phyloP scores from a whole-genome alignment of 1,140 invertebrate genomes.

The Adelges cooleyi region DNA sequence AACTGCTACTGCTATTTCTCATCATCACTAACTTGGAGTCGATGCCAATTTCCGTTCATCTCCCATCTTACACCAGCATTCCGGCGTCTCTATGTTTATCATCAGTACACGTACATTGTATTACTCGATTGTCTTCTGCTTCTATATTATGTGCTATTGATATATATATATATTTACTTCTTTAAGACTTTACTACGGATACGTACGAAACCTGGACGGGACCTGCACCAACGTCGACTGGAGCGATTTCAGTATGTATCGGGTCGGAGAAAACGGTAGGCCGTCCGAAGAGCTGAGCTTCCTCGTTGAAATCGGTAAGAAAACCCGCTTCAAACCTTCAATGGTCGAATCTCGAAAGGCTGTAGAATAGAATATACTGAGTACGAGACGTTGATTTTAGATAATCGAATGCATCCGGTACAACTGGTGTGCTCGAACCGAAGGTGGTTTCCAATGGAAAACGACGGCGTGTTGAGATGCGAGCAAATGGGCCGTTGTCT shows the following conservation, averaged over 20 bases:
- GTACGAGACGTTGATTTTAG: too few relatives aligned
- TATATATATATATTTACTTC: too few relatives aligned
- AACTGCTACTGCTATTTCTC: too few relatives aligned
- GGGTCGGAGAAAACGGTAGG: background rate
- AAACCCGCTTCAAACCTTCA: background rate
- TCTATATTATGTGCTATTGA: too few relatives aligned
- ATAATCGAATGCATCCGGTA: background rate
- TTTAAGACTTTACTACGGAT: background rate
- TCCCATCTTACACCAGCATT: too few relatives aligned
- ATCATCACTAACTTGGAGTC: too few relatives aligned
- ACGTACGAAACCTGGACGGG: background rate
- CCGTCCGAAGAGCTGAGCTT: background rate
- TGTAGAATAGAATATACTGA: background rate
- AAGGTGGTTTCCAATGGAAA: conserved; percentile 12
- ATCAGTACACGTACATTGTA: too few relatives aligned
- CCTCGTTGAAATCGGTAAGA: background rate
- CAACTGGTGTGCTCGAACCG: background rate
- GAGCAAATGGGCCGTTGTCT: background rate
- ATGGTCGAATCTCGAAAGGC: background rate
- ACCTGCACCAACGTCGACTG: background rate
- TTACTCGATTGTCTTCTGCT: too few relatives aligned
- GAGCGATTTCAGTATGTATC: background rate
- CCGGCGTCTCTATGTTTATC: too few relatives aligned
- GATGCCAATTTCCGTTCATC: too few relatives aligned
- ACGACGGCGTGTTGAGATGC: background rate